These are phyloP conservation scores for Lasioglossum pauxillum DNA, from an alignment of 2,888 invertebrate species.

Conservation along the genomic window DNA sequence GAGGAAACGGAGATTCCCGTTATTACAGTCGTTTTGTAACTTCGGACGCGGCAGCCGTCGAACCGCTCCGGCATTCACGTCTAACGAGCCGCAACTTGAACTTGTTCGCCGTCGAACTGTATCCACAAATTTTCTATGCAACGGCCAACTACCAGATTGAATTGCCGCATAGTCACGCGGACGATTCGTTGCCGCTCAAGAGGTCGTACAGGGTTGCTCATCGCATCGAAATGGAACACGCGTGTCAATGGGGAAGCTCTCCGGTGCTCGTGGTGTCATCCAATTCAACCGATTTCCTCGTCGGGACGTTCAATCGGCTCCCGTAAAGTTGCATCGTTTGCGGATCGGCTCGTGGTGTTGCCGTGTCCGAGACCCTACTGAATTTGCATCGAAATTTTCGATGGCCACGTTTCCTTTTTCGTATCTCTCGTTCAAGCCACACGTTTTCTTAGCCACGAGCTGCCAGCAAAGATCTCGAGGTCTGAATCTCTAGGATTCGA, in stretches of 20 bases:
- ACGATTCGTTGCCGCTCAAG: constrained; percentile 36
- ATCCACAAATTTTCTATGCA: neutral
- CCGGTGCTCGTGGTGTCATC: constrained; percentile 45
- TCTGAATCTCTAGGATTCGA: neutral
- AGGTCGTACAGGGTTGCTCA: constrained; percentile 41
- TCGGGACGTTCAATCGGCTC: constrained; percentile 3
- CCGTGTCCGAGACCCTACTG: neutral
- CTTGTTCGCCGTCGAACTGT: neutral
- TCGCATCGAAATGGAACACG: constrained; percentile 54
- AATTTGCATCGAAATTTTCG: constrained; percentile 39
- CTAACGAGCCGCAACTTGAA: constrained; percentile 9
- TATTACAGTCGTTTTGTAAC: constrained; percentile 9
- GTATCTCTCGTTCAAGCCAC: neutral
- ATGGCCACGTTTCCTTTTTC: neutral
- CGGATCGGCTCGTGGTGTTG: neutral
- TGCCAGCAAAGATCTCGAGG: neutral
- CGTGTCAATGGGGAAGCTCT: constrained; percentile 45
- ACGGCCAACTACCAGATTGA: constrained; percentile 8
- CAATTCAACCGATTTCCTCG: constrained; percentile 45
- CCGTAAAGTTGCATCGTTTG: constrained; percentile 22
- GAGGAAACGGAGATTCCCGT: constrained; percentile 14
- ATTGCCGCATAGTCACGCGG: constrained; percentile 28
- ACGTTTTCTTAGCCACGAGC: neutral
- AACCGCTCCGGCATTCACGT: neutral
- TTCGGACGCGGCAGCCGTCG: neutral